phyloP scores from a whole-genome alignment of 2,797 vertebrate genomes.

The Cichlasoma orientale region DNA sequence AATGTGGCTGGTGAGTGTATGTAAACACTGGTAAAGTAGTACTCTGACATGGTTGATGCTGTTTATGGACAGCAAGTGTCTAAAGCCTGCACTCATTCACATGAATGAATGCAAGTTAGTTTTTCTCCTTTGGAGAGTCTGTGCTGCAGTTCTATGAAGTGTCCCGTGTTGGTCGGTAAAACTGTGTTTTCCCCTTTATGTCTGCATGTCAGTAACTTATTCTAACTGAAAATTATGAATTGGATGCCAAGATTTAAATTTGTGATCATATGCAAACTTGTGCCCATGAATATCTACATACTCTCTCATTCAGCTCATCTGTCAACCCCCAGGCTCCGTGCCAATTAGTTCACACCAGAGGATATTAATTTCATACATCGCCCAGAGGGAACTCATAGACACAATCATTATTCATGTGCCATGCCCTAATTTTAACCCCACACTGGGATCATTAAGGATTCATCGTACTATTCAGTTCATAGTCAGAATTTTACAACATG shows the following conservation, averaged over 20 bases:
- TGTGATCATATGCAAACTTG: not conserved
- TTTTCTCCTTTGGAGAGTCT: not conserved
- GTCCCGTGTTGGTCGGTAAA: not conserved
- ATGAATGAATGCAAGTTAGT: not conserved
- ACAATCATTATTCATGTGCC: slow-evolving; percentile 51
- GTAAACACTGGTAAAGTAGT: not conserved
- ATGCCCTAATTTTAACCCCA: slow-evolving; percentile 44
- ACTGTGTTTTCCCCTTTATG: not conserved
- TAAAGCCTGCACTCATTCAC: not conserved
- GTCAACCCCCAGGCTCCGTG: slow-evolving; percentile 34
- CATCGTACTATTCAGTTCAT: slow-evolving; percentile 41
- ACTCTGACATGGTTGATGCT: not conserved
- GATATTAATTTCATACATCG: slow-evolving; percentile 56
- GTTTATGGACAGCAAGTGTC: not conserved
- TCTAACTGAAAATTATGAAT: not conserved
- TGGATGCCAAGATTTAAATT: not conserved
- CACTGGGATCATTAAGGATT: slow-evolving; percentile 52
- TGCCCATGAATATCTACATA: not conserved
- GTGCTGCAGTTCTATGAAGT: not conserved
- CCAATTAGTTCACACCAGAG: slow-evolving; percentile 64
- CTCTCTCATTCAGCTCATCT: slow-evolving; percentile 19
- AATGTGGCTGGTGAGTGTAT: not conserved
- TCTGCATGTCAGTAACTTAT: not conserved
- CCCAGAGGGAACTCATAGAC: slow-evolving; percentile 53
- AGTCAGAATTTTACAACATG: slow-evolving; percentile 31